Evolutionary conservation across 1,140 invertebrate genomes (phyloP).

Genomic region (Drusus annulatus): DNA sequence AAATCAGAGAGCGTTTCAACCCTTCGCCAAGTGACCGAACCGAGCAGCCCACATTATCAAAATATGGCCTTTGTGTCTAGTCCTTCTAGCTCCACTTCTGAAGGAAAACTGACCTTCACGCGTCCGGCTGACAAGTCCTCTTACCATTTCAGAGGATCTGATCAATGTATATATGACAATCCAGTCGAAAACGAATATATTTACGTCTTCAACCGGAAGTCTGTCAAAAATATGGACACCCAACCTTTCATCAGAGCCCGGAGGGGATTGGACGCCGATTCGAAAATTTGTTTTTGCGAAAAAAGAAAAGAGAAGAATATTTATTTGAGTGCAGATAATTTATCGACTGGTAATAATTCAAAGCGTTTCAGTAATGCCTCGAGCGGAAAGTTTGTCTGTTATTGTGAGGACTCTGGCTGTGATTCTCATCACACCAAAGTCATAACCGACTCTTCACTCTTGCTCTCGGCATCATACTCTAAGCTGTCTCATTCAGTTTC

Average conservation of each 20-base stretch:
- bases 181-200: constrained; percentile 66
- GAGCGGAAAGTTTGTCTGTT: constrained; percentile 64
- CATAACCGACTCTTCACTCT: background rate
- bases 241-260: constrained; percentile 63
- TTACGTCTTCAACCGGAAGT: constrained; percentile 68
- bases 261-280: constrained; percentile 63
- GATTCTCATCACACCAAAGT: constrained; percentile 63
- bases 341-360: background rate
- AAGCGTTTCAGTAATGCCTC: constrained; percentile 2
- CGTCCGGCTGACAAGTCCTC: constrained; percentile 54
- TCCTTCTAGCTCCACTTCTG: background rate
- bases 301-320: background rate
- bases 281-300: constrained; percentile 68
- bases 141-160: constrained; percentile 69
- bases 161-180: constrained; percentile 68
- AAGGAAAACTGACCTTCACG: constrained; percentile 1
- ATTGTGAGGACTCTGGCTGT: constrained; percentile 65
- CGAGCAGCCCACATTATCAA: constrained; percentile 45
- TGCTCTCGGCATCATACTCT: constrained; percentile 30
- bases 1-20: constrained; percentile 22
- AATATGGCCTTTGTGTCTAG: constrained; percentile 42
- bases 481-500: constrained; percentile 48
- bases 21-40: constrained; percentile 32
- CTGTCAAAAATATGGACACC: constrained; percentile 61
- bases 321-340: no score